Evolutionary conservation across 2,113 vertebrate genomes (phyloP).

Genomic region (Plestiodon gilberti): DNA sequence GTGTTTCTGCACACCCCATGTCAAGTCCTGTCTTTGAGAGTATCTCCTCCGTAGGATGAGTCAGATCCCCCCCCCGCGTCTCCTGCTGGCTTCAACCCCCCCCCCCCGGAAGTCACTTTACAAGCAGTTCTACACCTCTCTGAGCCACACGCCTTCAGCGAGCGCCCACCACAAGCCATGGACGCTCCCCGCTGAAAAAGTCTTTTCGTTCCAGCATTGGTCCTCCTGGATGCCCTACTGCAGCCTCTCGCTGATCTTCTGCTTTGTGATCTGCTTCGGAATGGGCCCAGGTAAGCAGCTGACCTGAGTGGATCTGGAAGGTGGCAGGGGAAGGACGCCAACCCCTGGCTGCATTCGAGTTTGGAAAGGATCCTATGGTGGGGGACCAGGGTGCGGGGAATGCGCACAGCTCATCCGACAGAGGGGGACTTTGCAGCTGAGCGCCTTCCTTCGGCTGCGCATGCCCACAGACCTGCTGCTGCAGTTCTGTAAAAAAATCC

Average conservation of each 20-base stretch:
- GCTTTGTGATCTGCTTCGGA: slow-evolving; percentile 78
- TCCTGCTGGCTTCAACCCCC: too few relatives aligned
- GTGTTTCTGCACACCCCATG: too few relatives aligned
- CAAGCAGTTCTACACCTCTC: background rate
- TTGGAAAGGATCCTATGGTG: too few relatives aligned
- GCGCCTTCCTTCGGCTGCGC: background rate
- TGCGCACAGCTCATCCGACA: too few relatives aligned
- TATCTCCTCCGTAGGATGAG: too few relatives aligned
- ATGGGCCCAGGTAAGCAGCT: slow-evolving; percentile 77
- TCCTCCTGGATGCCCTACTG: slow-evolving; percentile 86
- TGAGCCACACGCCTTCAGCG: too few relatives aligned
- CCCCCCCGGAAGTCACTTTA: background rate
- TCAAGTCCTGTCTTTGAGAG: too few relatives aligned
- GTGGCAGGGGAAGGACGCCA: background rate
- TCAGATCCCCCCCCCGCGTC: too few relatives aligned
- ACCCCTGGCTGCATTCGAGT: background rate
- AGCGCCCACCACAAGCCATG: background rate
- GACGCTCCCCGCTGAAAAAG: background rate
- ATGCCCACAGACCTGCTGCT: background rate
- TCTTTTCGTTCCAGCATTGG: slow-evolving; percentile 56
- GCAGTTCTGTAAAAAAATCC: background rate
- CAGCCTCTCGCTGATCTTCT: slow-evolving; percentile 82
- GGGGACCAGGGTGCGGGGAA: too few relatives aligned
- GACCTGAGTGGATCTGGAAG: background rate
- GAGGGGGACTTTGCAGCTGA: background rate